These are phyloP conservation scores for Todiramphus saurophagus DNA, from an alignment of 2,113 vertebrate genomes.

Conservation along the genomic window DNA sequence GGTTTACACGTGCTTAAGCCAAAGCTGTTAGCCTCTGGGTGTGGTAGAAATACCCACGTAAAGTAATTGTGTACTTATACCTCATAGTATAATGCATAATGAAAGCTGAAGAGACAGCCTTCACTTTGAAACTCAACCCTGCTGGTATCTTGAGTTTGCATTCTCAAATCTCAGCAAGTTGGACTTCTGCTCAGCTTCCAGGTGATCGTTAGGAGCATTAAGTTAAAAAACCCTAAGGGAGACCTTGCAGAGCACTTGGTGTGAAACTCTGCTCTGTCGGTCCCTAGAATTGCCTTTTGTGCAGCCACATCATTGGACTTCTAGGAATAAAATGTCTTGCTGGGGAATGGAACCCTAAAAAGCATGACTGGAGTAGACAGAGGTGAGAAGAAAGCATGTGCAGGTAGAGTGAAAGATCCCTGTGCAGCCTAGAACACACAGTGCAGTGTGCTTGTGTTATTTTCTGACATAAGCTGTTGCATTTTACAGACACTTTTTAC, in stretches of 20 bases:
- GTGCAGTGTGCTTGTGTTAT: not conserved
- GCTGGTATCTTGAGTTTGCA: not conserved
- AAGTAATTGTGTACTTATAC: slow-evolving; percentile 33
- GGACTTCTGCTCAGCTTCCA: not conserved
- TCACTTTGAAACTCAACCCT: not conserved
- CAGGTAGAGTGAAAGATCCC: not conserved
- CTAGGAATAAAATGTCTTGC: not conserved
- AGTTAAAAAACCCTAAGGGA: not conserved
- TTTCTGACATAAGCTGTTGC: not conserved
- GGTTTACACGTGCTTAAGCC: not conserved
- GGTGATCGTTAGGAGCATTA: not conserved
- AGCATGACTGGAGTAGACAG: not conserved
- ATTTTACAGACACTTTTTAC: not conserved
- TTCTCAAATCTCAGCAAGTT: not conserved
- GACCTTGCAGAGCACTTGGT: not conserved
- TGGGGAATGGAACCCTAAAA: not conserved
- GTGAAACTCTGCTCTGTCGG: not conserved
- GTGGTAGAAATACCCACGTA: not conserved
- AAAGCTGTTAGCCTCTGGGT: slow-evolving; percentile 13
- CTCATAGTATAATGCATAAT: not conserved
- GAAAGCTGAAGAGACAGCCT: not conserved
- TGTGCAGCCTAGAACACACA: fast-evolving
- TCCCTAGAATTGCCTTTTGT: not conserved
- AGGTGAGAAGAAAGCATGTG: not conserved
- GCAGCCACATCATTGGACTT: not conserved